A percentile compares a stretch with the other conserved stretches of the same genome.
These are phyloP conservation scores for Acrocephalus kingi DNA, from an alignment of 2,113 vertebrate species.

Conservation along the genomic window DNA sequence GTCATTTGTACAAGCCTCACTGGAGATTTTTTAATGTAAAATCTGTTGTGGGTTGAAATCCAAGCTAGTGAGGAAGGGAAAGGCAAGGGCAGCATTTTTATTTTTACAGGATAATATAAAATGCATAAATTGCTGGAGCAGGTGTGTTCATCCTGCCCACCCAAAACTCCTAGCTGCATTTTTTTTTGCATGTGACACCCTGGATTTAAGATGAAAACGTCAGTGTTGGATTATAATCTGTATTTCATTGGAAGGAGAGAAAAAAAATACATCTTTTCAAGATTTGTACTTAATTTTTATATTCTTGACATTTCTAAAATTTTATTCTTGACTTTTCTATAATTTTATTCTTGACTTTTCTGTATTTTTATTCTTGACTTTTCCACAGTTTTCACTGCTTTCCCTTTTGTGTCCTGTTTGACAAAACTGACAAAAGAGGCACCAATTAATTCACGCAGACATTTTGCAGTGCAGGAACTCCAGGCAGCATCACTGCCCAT, in stretches of 20 bases:
- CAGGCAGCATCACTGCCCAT: not conserved
- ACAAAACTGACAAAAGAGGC: not conserved
- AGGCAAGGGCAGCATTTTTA: not conserved
- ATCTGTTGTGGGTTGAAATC: not conserved
- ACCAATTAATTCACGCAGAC: fast-evolving
- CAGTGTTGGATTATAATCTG: not conserved
- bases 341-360: not conserved
- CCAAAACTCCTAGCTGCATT: not conserved
- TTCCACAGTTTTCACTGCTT: not conserved
- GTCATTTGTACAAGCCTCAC: not conserved
- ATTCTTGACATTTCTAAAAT: not conserved
- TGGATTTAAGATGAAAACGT: not conserved
- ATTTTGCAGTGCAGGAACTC: not conserved
- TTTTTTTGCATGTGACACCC: fast-evolving
- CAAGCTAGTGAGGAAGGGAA: not conserved
- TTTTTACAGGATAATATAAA: not conserved
- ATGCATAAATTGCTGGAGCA: not conserved
- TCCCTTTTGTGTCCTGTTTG: not conserved
- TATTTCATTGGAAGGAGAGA: not conserved
- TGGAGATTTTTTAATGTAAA: not conserved
- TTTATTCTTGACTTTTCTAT: not conserved
- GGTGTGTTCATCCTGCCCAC: not conserved
- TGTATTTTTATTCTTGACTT: not conserved
- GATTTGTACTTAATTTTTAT: not conserved
- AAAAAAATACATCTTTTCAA: not conserved